A percentile compares a stretch with the other conserved stretches of the same genome.
phyloP scores from a whole-genome alignment of 2,888 invertebrate species.

The Drosophila prolongata region DNA sequence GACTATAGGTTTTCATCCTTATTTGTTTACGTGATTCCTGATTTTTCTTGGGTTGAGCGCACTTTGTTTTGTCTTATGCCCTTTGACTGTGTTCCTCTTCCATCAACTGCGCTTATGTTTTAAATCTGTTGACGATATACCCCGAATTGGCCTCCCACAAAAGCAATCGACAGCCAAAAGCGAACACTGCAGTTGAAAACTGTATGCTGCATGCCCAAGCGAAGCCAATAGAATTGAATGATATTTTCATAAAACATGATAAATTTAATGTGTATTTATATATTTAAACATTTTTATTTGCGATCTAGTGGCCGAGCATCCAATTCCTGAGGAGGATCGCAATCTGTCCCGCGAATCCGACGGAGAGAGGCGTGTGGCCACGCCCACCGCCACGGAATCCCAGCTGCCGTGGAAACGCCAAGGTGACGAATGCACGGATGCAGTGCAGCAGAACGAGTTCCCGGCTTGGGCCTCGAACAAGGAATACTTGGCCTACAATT shows the following conservation, averaged over 20 bases:
- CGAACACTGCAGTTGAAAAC: conserved; percentile 13
- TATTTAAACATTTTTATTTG: conserved; percentile 23
- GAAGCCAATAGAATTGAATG: conserved; percentile 25
- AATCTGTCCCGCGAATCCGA: conserved; percentile 82
- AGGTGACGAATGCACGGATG: conserved; percentile 88
- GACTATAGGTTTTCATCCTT: conserved; percentile 5
- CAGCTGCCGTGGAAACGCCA: conserved; percentile 96
- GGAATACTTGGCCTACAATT: conserved; percentile 95
- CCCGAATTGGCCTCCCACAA: conserved; percentile 6
- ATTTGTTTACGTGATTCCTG: conserved; percentile 18
- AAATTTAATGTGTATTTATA: conserved; percentile 12
- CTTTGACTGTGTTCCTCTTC: conserved; percentile 24
- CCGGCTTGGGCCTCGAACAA: conserved; percentile 98
- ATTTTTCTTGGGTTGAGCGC: conserved; percentile 47
- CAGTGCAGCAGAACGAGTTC: conserved; percentile 93
- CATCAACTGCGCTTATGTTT: conserved; percentile 28
- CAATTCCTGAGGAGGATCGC: conserved; percentile 83
- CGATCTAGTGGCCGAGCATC: conserved; percentile 81
- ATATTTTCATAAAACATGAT: background rate
- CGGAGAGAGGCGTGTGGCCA: conserved; percentile 91
- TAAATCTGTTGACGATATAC: conserved; percentile 17
- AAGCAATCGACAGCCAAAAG: conserved; percentile 13
- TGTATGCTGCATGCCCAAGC: conserved; percentile 30
- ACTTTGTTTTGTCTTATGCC: conserved; percentile 51
- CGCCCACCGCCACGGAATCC: conserved; percentile 94